A percentile compares a stretch with the other conserved stretches of the same genome.
Evolutionary conservation across 2,797 vertebrate species (phyloP).

Genomic region (Gouania willdenowi): DNA sequence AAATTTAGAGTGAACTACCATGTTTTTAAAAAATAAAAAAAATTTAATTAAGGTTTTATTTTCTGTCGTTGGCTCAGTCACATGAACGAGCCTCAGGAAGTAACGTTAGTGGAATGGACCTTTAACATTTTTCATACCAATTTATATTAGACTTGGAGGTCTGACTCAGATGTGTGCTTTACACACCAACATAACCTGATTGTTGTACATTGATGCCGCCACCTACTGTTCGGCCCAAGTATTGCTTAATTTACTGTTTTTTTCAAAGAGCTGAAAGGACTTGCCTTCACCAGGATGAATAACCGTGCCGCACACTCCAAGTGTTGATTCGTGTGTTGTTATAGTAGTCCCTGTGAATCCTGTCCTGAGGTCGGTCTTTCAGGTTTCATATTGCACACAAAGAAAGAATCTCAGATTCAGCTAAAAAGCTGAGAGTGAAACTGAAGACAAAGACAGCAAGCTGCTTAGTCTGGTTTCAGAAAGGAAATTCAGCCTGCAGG

Average conservation of each 20-base stretch:
- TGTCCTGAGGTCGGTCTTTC: not conserved
- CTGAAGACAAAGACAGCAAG: slow-evolving; percentile 17
- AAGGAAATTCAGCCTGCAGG: slow-evolving; percentile 30
- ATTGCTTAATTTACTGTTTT: slow-evolving; percentile 4
- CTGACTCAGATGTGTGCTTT: too few relatives aligned
- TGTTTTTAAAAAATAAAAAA: too few relatives aligned
- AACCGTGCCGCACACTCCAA: not conserved
- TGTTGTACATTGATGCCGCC: slow-evolving; percentile 25
- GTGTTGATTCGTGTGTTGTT: too few relatives aligned
- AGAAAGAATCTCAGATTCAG: slow-evolving; percentile 16
- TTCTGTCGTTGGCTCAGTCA: too few relatives aligned
- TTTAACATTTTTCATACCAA: not conserved
- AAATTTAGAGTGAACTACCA: too few relatives aligned
- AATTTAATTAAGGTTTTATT: too few relatives aligned
- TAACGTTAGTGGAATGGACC: not conserved
- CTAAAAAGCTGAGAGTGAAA: slow-evolving; percentile 24
- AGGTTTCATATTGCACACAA: not conserved
- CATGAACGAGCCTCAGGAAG: too few relatives aligned
- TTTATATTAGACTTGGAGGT: too few relatives aligned
- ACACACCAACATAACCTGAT: too few relatives aligned
- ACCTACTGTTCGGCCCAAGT: slow-evolving; percentile 50
- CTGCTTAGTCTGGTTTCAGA: slow-evolving; percentile 9
- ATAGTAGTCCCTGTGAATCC: not conserved
- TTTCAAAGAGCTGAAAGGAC: not conserved
- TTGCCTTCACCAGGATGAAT: not conserved